phyloP scores from a whole-genome alignment of 37 sponge, comb jelly and placozoan genomes.

The Geodia barretti region DNA sequence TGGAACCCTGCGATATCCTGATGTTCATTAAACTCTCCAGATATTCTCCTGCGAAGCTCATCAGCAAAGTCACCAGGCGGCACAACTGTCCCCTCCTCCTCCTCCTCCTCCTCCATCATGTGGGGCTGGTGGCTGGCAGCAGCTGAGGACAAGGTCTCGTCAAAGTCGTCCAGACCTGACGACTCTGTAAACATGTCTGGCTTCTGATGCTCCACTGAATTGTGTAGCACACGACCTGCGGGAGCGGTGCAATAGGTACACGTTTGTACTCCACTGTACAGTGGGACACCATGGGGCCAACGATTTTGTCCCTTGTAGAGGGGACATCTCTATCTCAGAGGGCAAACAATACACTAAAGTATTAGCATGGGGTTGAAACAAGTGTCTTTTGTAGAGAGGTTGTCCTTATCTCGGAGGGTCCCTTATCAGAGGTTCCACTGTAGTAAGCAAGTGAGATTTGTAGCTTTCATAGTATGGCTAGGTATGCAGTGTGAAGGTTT shows the following conservation, averaged over 20 bases:
- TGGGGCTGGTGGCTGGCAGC: neutral
- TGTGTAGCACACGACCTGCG: neutral
- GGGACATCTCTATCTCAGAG: too few relatives aligned
- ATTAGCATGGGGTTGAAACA: too few relatives aligned
- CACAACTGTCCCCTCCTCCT: neutral
- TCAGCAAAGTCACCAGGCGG: slow-evolving; percentile 27
- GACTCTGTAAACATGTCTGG: neutral
- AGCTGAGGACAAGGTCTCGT: neutral
- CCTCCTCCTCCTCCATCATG: neutral
- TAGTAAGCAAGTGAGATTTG: too few relatives aligned
- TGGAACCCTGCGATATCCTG: slow-evolving; percentile 1
- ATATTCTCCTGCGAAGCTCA: neutral
- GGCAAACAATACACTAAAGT: too few relatives aligned
- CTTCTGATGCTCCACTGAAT: neutral
- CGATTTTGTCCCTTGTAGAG: too few relatives aligned
- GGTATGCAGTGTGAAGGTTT: too few relatives aligned
- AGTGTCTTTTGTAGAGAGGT: too few relatives aligned
- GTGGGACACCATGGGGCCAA: too few relatives aligned
- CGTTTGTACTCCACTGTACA: too few relatives aligned
- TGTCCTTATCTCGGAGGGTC: too few relatives aligned
- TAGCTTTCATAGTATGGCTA: too few relatives aligned
- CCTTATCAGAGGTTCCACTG: too few relatives aligned
- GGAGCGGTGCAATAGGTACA: neutral
- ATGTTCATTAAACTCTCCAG: slow-evolving; percentile 11
- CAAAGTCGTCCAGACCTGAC: slow-evolving; percentile 43